Percentiles rank a stretch among this genome's conserved stretches.
Evolutionary conservation across 1,140 invertebrate genomes (phyloP).

Genomic region (Mactra quadrangularis): DNA sequence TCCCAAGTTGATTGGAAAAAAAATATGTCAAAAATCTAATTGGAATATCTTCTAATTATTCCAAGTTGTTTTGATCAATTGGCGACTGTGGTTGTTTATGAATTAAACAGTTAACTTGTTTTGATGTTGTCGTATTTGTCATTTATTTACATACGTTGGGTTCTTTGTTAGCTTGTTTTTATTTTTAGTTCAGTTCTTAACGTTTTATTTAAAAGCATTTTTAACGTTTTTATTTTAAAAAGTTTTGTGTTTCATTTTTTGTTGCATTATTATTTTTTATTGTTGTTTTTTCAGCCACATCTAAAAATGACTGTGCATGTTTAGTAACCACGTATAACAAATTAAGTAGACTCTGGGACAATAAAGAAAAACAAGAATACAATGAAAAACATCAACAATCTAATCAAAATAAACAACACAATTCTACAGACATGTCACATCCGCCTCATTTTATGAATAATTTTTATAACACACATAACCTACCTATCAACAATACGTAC

Average conservation of each 20-base stretch:
- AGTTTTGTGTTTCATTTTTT: constrained; percentile 44
- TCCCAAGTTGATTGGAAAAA: too few species aligned
- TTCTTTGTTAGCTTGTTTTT: too few species aligned
- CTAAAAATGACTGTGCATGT: constrained; percentile 82
- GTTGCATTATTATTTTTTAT: constrained; percentile 50
- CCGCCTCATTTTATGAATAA: constrained; percentile 47
- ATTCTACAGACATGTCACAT: constrained; percentile 17
- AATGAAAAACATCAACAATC: constrained; percentile 65
- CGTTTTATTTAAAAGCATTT: not conserved
- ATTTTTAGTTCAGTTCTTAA: too few species aligned
- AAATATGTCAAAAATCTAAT: too few species aligned
- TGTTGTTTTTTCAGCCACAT: constrained; percentile 77
- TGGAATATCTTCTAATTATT: too few species aligned
- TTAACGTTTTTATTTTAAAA: not conserved
- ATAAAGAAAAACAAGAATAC: constrained; percentile 81
- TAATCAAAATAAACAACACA: constrained; percentile 64
- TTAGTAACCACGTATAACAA: constrained; percentile 83
- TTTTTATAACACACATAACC: constrained; percentile 37
- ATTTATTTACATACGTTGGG: too few species aligned
- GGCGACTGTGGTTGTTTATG: too few species aligned
- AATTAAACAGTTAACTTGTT: too few species aligned
- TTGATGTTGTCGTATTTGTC: too few species aligned
- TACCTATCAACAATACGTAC: constrained; percentile 29
- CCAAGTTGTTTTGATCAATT: too few species aligned
- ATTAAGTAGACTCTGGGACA: constrained; percentile 82